phyloP scores from a whole-genome alignment of 92 coral and sea anemone species.

The Porites evermanni region DNA sequence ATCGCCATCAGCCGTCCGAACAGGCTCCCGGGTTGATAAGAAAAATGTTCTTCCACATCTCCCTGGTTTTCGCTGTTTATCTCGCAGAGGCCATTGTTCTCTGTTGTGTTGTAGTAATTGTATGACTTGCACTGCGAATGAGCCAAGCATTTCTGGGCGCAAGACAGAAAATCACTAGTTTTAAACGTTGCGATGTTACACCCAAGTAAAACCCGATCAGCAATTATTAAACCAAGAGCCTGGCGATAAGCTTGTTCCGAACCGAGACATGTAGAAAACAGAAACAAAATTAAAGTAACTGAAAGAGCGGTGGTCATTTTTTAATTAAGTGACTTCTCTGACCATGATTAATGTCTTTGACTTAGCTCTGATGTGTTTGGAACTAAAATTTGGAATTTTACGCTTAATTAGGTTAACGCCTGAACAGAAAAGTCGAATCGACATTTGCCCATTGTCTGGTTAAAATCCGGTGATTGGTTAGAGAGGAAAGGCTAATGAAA shows the following conservation, averaged over 20 bases:
- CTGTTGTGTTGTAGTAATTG: constrained; percentile 27
- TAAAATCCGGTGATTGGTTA: background rate
- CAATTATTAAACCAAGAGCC: background rate
- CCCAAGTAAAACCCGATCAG: background rate
- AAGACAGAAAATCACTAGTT: constrained; percentile 23
- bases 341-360: background rate
- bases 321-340: background rate
- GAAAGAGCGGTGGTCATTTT: background rate
- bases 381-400: background rate
- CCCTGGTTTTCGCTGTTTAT: constrained; percentile 12
- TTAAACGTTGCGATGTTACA: background rate
- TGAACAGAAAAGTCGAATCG: background rate
- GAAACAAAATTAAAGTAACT: background rate
- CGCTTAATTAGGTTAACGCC: background rate
- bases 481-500: background rate
- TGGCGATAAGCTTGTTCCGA: background rate
- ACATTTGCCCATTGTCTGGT: background rate
- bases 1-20: background rate
- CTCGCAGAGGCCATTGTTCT: constrained; percentile 30
- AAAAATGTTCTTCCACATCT: background rate
- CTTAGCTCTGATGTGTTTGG: background rate
- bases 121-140: constrained; percentile 50
- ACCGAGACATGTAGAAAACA: background rate
- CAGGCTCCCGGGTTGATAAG: background rate
- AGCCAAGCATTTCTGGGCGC: constrained; percentile 56